Percentiles rank a stretch among this genome's conserved stretches.
Conservation (phyloP, 2,888 invertebrate species). For the Chaetogeoica ovagalla region DNA sequence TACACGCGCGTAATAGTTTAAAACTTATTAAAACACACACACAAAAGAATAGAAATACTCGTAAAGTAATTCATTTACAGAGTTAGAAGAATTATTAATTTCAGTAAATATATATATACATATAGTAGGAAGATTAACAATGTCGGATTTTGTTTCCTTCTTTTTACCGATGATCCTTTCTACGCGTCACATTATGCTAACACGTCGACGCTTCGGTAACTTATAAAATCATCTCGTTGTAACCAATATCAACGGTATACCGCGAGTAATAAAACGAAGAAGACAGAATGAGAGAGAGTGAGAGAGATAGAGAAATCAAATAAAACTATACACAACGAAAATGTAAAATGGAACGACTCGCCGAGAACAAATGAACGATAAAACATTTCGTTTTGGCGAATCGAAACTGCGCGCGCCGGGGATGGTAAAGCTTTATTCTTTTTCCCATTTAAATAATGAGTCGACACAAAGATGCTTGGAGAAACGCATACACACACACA, state of each 20-base stretch:
- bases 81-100: conserved; percentile 6
- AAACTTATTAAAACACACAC: not conserved
- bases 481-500: conserved; percentile 1
- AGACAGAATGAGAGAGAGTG: not conserved
- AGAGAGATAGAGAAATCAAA: conserved; percentile 29
- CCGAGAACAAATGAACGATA: conserved; percentile 17
- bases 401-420: not conserved
- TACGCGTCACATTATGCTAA: not conserved
- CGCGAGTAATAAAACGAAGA: conserved; percentile 13
- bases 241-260: conserved; percentile 35
- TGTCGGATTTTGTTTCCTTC: conserved; percentile 18
- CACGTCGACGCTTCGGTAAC: conserved; percentile 12
- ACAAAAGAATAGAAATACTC: not conserved
- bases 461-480: conserved; percentile 30
- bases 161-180: not conserved
- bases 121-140: not conserved
- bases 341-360: conserved; percentile 38
- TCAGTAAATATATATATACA: not conserved
- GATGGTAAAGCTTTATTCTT: conserved; percentile 10
- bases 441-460: conserved; percentile 49
- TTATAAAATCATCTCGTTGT: conserved; percentile 40
- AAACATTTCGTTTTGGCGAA: conserved; percentile 38
- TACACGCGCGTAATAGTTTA: not conserved
- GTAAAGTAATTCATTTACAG: conserved; percentile 22
- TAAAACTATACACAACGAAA: conserved; percentile 36